Conservation (phyloP, 2,888 invertebrate species). For the Tipula lateralis region DNA sequence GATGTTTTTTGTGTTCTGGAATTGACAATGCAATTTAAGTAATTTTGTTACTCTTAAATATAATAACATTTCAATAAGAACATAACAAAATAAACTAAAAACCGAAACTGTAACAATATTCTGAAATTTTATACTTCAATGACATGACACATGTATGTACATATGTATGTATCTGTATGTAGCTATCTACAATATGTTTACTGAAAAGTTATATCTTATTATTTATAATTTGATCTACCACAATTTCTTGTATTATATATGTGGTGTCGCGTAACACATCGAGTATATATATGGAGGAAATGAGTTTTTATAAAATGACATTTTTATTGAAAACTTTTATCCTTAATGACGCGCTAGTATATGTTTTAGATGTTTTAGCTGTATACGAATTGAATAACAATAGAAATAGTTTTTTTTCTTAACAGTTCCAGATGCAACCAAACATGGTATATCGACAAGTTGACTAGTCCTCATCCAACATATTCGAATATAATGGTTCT, state of each 20-base stretch:
- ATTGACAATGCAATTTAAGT: constrained; percentile 7
- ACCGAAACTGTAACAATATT: constrained; percentile 1
- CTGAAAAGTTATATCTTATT: constrained; percentile 5
- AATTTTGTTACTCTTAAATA: not conserved
- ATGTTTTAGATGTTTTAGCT: not conserved
- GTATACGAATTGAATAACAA: not conserved
- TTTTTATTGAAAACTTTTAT: not conserved
- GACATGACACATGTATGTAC: too few relatives aligned
- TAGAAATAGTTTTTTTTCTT: too few relatives aligned
- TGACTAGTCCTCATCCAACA: too few relatives aligned
- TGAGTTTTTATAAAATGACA: not conserved
- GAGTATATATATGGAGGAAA: not conserved
- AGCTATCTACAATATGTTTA: too few relatives aligned
- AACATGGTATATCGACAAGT: not conserved
- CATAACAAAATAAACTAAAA: not conserved
- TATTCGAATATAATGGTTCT: too few relatives aligned
- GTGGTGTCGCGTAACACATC: not conserved
- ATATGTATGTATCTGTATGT: too few relatives aligned
- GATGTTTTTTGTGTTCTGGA: not conserved
- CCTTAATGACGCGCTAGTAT: not conserved
- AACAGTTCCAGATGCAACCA: too few relatives aligned
- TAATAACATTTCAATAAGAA: not conserved
- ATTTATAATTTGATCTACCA: constrained; percentile 11
- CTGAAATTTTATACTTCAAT: not conserved
- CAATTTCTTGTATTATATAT: not conserved